Evolutionary conservation across 1,140 invertebrate species (phyloP).

Genomic region (Drosophila nasuta): DNA sequence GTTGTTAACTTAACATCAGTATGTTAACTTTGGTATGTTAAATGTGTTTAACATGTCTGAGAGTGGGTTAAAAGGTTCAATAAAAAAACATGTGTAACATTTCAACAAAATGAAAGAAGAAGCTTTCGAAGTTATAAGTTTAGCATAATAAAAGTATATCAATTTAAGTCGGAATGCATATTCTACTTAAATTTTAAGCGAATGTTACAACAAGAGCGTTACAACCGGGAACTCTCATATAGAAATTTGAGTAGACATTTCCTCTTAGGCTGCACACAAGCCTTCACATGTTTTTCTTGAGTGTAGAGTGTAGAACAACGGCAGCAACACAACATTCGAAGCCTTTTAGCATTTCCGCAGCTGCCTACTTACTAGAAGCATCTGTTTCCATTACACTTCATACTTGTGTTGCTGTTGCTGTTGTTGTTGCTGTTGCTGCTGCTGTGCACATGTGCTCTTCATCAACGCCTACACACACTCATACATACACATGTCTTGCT

Average conservation of each 20-base stretch:
- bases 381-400: slow-evolving; percentile 46
- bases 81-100: too few relatives aligned
- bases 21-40: too few relatives aligned
- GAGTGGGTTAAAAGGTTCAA: too few relatives aligned
- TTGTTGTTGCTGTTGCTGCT: background rate
- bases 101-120: too few relatives aligned
- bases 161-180: background rate
- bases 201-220: background rate
- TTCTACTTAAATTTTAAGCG: background rate
- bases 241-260: slow-evolving; percentile 22
- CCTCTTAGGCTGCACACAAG: background rate
- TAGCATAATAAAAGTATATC: background rate
- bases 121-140: too few relatives aligned
- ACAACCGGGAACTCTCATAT: background rate
- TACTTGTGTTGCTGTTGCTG: background rate
- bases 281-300: slow-evolving; percentile 1
- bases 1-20: too few relatives aligned
- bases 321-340: slow-evolving; percentile 21
- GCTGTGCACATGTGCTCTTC: slow-evolving; percentile 48
- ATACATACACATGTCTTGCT: slow-evolving; percentile 22
- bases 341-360: slow-evolving; percentile 35
- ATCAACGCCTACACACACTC: slow-evolving; percentile 57
- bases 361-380: slow-evolving; percentile 41
- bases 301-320: background rate
- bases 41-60: too few relatives aligned